Percentiles rank a stretch among this genome's conserved stretches.
Conservation (phyloP, 2,113 vertebrate species). For the Aplodontia rufa region DNA sequence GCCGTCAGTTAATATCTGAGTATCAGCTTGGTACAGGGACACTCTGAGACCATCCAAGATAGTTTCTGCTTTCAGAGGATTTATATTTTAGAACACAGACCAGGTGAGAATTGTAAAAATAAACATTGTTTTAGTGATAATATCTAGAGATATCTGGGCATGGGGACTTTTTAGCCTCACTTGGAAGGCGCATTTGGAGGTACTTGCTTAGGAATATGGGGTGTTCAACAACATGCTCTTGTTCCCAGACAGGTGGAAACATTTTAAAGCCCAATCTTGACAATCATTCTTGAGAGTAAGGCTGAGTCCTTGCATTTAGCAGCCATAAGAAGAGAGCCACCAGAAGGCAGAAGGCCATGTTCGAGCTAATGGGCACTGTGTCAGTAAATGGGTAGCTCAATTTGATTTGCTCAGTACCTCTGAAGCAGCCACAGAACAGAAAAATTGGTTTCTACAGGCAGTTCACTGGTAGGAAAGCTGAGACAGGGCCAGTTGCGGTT, state of each 20-base stretch:
- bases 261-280: background rate
- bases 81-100: background rate
- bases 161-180: background rate
- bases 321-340: background rate
- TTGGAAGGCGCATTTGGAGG: background rate
- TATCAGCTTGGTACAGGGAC: background rate
- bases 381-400: background rate
- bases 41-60: background rate
- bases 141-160: background rate
- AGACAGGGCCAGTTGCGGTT: background rate
- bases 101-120: background rate
- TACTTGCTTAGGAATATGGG: background rate
- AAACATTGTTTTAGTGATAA: background rate
- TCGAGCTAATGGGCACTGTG: background rate
- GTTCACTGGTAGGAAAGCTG: background rate
- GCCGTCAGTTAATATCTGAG: slow-evolving; percentile 48
- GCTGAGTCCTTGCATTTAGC: background rate
- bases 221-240: background rate
- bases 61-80: background rate
- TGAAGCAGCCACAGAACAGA: background rate
- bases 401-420: background rate
- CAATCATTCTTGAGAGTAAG: background rate
- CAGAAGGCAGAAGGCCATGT: background rate
- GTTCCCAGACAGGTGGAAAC: background rate
- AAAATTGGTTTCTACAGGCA: background rate